Conservation (phyloP, 2,113 vertebrate species). For the Anas platyrhynchos region DNA sequence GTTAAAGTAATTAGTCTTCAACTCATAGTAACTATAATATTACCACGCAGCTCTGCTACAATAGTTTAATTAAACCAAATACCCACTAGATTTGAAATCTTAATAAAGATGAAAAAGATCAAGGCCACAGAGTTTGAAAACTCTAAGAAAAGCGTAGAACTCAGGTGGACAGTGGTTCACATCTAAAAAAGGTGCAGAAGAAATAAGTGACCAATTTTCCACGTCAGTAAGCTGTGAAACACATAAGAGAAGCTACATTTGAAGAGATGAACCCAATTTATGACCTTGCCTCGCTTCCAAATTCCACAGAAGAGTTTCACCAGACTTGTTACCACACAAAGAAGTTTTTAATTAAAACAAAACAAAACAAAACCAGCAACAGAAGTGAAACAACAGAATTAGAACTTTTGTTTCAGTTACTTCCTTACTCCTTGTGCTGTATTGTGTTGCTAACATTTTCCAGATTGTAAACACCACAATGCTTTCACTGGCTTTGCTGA, state of each 20-base stretch:
- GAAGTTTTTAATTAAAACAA: neutral
- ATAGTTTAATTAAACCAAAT: constrained; percentile 54
- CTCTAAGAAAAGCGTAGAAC: neutral
- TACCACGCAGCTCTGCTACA: neutral
- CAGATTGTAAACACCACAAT: neutral
- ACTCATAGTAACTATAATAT: neutral
- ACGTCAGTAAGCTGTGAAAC: neutral
- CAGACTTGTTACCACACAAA: neutral
- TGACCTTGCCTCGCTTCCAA: neutral
- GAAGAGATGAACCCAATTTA: neutral
- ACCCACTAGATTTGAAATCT: constrained; percentile 24
- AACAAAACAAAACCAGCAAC: neutral
- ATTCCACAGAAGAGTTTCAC: neutral
- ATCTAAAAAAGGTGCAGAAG: neutral
- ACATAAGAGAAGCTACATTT: neutral
- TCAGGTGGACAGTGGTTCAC: neutral
- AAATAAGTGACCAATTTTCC: neutral
- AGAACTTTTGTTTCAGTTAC: rapidly evolving
- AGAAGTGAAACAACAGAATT: neutral
- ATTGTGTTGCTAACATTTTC: neutral
- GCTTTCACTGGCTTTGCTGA: neutral
- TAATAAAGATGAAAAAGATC: constrained; percentile 34
- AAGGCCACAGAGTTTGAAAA: constrained; percentile 6
- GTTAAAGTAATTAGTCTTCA: constrained; percentile 44
- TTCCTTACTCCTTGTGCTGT: neutral